Evolutionary conservation across 2,797 vertebrate species (phyloP).

Genomic region (Anolis apletophallus): DNA sequence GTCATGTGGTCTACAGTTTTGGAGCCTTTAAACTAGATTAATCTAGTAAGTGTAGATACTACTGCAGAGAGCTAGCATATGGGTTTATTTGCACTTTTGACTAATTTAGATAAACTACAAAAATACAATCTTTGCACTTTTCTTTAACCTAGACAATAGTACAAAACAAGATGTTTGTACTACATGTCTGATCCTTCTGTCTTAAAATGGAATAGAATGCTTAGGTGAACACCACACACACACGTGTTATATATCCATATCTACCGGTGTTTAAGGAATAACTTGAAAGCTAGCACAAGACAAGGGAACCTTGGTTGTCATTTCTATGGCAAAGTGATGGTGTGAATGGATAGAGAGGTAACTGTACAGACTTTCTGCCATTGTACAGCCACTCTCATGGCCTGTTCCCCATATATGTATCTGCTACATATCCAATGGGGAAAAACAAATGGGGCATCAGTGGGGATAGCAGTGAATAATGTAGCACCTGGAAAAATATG

Average conservation of each 20-base stretch:
- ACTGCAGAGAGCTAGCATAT: no score
- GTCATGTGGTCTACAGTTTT: no score
- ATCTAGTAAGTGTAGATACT: no score
- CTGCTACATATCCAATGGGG: not conserved
- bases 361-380: not conserved
- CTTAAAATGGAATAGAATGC: not conserved
- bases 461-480: not conserved
- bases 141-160: not conserved
- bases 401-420: not conserved
- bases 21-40: no score
- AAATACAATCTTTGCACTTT: no score
- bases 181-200: not conserved
- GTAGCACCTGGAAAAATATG: not conserved
- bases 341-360: no score
- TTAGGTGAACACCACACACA: not conserved
- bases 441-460: not conserved
- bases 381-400: not conserved
- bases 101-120: not conserved
- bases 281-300: not conserved
- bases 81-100: not conserved
- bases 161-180: not conserved
- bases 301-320: not conserved
- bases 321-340: not conserved
- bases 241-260: not conserved
- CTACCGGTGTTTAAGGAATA: no score